Evolutionary conservation across 2,797 vertebrate genomes (phyloP), one percentile per base, ranked within the genome.

Genomic region (Molossus alvarezi): DNA sequence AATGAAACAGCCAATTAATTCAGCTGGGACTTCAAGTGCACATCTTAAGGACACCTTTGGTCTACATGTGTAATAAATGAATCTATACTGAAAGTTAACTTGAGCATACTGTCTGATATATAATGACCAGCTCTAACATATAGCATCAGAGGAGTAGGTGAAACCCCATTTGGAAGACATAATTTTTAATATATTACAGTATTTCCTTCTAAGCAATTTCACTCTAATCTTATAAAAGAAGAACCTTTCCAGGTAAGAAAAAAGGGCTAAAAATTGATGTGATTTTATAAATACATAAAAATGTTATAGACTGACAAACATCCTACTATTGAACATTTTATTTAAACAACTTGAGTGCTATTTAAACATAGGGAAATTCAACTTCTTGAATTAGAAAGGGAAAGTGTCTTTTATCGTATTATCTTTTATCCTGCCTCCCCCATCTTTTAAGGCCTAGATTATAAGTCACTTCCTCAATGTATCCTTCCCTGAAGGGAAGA

Each of bases 281-380:
- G 65, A 93, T 88, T 90, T 88, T 51, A 86, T 58, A 83, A 77
- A 82, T 14, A 73, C 69, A 91, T 80, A 65, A 45, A 94, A 85
- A 45, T 45, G 72, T 75, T 81, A 53, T 48, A 87, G 55, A 90
- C 8, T 8, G 85, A 21, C 69, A 92, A 88, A 58, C 20, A 90
- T 71, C 7, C 3, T 55, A 53, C 73, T 80, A 60, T 67, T 91
- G 9, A 88, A 41, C 2, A 4, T 51, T 88, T 83, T 72, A 33
- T 76, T 82, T 82, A 73, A 73, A 17, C 41, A 80, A 73, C 3
- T 58, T 14, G 11, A 77, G 17, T 91, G 57, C 64, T 53, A 88
- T 85, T 75, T 80, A 67, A 92, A 48, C 27, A 79, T 33, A 80
- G 41, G 45, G 88, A 85, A 76, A 85, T 90, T 85, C 23, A 37